Percentiles rank a stretch among this genome's conserved stretches.
phyloP scores from a whole-genome alignment of 2,888 invertebrate species.

The Heliconius erato region DNA sequence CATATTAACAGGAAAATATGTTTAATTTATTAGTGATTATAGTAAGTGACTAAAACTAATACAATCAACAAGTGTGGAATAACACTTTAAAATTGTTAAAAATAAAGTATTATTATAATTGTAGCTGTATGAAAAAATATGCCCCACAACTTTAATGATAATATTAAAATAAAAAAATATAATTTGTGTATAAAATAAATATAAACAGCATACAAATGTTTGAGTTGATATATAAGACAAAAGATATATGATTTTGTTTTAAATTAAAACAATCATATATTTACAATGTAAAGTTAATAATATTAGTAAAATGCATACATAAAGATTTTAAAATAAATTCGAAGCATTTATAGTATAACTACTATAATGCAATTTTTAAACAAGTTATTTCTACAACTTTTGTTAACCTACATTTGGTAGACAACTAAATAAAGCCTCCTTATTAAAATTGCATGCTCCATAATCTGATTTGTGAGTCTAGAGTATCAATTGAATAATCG shows the following conservation, averaged over 20 bases:
- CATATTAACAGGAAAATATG: background rate
- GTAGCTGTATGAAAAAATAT: background rate
- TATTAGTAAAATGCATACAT: background rate
- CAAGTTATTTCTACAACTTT: constrained; percentile 2
- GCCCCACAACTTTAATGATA: background rate
- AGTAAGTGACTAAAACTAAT: background rate
- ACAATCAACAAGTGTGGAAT: background rate
- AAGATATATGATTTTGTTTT: background rate
- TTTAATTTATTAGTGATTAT: background rate
- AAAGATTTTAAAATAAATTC: background rate
- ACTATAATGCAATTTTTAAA: background rate
- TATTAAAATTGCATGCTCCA: constrained; percentile 40
- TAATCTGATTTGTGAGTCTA: constrained; percentile 38
- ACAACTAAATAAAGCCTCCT: constrained; percentile 36
- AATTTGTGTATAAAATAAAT: background rate
- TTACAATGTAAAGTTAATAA: background rate
- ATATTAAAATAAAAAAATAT: background rate
- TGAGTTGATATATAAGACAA: background rate
- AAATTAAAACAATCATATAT: background rate
- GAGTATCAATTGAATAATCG: constrained; percentile 48
- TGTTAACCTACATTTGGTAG: constrained; percentile 12
- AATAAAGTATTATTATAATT: background rate
- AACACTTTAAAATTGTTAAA: too few relatives aligned
- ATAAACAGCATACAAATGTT: background rate
- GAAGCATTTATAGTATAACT: background rate